phyloP scores from a whole-genome alignment of 1,140 invertebrate species.

The Chlorops oryzae region DNA sequence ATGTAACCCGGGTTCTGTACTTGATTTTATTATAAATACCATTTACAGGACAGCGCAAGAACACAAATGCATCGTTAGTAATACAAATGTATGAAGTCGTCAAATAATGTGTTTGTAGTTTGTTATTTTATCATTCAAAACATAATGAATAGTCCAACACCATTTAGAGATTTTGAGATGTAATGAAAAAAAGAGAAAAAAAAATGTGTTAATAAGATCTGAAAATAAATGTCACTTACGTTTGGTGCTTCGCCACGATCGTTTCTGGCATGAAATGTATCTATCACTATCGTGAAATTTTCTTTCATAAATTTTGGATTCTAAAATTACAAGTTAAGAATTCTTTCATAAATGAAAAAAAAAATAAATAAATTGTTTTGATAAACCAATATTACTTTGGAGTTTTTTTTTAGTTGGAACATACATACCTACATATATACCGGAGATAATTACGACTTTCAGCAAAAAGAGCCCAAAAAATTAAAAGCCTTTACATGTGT shows the following conservation, averaged over 20 bases:
- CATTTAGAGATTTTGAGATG: too few relatives aligned
- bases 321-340: conserved; percentile 51
- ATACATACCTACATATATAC: too few relatives aligned
- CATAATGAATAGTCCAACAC: conserved; percentile 6
- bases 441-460: too few relatives aligned
- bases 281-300: conserved; percentile 72
- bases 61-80: background rate
- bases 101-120: too few relatives aligned
- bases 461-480: too few relatives aligned
- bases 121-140: conserved; percentile 6
- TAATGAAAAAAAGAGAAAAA: too few relatives aligned
- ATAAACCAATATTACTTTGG: too few relatives aligned
- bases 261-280: conserved; percentile 70
- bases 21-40: conserved; percentile 13
- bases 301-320: conserved; percentile 88
- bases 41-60: conserved; percentile 13
- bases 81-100: too few relatives aligned
- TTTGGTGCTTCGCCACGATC: conserved; percentile 57
- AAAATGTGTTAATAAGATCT: conserved; percentile 31
- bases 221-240: conserved; percentile 52
- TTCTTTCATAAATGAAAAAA: too few relatives aligned
- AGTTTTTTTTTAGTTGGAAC: too few relatives aligned
- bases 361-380: too few relatives aligned
- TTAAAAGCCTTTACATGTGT: too few relatives aligned
- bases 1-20: conserved; percentile 96